phyloP scores from a whole-genome alignment of 2,888 invertebrate species.

The Folsomia candida region DNA sequence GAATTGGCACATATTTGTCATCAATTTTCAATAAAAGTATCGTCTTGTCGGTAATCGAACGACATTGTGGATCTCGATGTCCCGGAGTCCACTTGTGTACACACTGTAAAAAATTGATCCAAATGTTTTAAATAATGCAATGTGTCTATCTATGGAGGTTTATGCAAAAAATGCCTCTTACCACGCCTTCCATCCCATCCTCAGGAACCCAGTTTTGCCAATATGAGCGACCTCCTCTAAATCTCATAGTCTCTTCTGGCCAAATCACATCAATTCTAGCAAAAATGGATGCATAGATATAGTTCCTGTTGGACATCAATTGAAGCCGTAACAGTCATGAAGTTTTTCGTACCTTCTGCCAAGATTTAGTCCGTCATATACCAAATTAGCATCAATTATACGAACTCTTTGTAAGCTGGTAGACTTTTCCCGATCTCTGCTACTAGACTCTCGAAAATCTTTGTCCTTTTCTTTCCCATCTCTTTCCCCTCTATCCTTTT shows the following conservation, averaged over 20 bases:
- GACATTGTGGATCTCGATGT: constrained; percentile 79
- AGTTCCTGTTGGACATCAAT: background rate
- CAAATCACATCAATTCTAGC: constrained; percentile 90
- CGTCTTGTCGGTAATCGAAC: constrained; percentile 89
- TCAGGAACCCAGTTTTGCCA: constrained; percentile 90
- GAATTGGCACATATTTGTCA: constrained; percentile 82
- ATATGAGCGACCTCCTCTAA: constrained; percentile 78
- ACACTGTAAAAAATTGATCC: constrained; percentile 59
- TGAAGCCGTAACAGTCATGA: background rate
- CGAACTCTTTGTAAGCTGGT: constrained; percentile 52
- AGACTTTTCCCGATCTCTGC: constrained; percentile 53
- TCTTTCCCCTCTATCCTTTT: constrained; percentile 28
- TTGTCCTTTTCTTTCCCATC: constrained; percentile 12
- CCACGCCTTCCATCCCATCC: constrained; percentile 87
- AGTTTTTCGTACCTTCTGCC: too few species aligned
- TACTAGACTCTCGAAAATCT: constrained; percentile 52
- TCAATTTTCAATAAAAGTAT: constrained; percentile 89
- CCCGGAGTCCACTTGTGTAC: constrained; percentile 93
- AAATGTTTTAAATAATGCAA: background rate
- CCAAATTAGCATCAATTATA: constrained; percentile 67
- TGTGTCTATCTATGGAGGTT: background rate
- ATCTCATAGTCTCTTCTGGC: constrained; percentile 87
- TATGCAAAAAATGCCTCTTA: constrained; percentile 54
- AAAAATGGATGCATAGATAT: too few species aligned
- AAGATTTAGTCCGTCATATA: constrained; percentile 87